A percentile compares a stretch with the other conserved stretches of the same genome.
These are phyloP conservation scores for Zaprionus davidi DNA, from an alignment of 1,140 invertebrate species.

Conservation along the genomic window DNA sequence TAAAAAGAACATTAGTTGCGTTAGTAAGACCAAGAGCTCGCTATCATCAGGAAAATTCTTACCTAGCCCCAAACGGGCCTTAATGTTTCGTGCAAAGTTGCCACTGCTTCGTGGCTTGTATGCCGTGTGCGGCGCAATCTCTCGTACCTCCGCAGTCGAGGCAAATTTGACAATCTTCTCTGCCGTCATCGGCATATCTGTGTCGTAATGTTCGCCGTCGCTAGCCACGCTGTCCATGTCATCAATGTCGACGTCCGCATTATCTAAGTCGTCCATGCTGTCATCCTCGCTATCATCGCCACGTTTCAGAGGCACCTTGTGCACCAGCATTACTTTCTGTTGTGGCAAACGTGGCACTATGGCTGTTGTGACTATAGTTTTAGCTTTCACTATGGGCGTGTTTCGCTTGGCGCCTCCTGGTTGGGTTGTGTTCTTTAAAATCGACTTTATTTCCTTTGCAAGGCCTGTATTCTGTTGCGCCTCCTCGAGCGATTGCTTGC, in stretches of 20 bases:
- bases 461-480: constrained; percentile 29
- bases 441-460: constrained; percentile 79
- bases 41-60: background rate
- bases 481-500: constrained; percentile 44
- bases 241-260: constrained; percentile 29
- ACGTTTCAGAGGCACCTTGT: constrained; percentile 77
- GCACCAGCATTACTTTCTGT: constrained; percentile 81
- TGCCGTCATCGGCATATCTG: constrained; percentile 38
- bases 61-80: constrained; percentile 75
- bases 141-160: constrained; percentile 77
- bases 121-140: constrained; percentile 66
- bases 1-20: background rate
- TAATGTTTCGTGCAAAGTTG: constrained; percentile 69
- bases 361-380: constrained; percentile 45
- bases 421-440: constrained; percentile 71
- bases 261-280: constrained; percentile 59
- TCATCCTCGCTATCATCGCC: constrained; percentile 68
- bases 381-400: constrained; percentile 74
- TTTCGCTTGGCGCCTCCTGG: constrained; percentile 45
- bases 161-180: constrained; percentile 83
- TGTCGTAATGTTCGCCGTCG: constrained; percentile 36
- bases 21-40: background rate
- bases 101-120: constrained; percentile 51
- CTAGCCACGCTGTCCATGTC: constrained; percentile 39
- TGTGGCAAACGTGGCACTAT: constrained; percentile 39